Base-by-base conservation (phyloP, 1,140 invertebrate species). In the Drosophila subobscura region DNA sequence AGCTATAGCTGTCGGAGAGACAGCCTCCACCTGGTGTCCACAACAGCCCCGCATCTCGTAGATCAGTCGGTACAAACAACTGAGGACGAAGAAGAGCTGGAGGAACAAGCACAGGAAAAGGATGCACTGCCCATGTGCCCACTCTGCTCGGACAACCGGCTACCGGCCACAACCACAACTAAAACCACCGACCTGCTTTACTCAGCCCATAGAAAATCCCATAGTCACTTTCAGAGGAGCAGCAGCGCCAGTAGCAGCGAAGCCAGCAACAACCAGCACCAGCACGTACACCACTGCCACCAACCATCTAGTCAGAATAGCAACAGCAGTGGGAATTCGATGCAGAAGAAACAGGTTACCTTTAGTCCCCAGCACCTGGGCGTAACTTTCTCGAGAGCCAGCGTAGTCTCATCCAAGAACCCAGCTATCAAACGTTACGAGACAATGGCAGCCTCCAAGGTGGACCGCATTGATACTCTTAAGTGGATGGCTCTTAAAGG, bases 291-390 rank as follows among this genome's bases (percentile, higher is more conserved):
- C 16, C 57, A 83, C 79, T 73, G 73, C 68, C 79, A 72, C 20
- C 79, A 83, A 57, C 14, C 64, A 51, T 83, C 79, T 83, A 83
- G 79, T 83, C 79, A 67, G 25, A 78, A 79, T 53, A 72, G 63
- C 57, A 65, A 84, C 50, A 71, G 74, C 59, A 81, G 79, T 53
- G 74, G 74, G 0, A 23, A 63, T 5, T 81, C 79, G 44, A 27
- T 80, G 20, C 52, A 70, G 1, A 81, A 77, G 25, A 77, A 85
- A 57, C 70, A 77, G 51, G 68, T 88, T 27, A 77, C 64, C 14
- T 77, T 81, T n/a, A 73, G 41, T 65, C 23, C 64, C 37, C 77
- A 72, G 23, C 70, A 60, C 29, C 42, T 81, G 70, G 74, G 53
- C 5, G 63, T 52, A n/a, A 68, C 64, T 5, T 14, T 56, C 1